phyloP scores from a whole-genome alignment of 2,113 vertebrate genomes.

The Tursiops truncatus region DNA sequence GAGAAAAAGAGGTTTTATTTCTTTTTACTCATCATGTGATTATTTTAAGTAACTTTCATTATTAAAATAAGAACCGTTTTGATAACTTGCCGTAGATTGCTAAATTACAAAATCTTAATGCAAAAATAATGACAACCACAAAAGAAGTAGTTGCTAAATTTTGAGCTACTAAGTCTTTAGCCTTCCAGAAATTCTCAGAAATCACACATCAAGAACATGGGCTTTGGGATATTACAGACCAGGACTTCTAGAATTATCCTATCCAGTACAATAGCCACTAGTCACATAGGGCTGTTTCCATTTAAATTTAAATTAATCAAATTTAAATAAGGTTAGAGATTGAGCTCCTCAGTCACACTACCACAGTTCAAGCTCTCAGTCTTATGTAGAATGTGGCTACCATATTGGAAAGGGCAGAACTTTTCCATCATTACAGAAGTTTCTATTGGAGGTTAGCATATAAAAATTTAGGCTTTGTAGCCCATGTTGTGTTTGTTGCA shows the following conservation, averaged over 20 bases:
- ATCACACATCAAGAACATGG: not conserved
- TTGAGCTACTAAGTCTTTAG: not conserved
- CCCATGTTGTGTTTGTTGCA: not conserved
- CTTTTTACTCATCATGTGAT: not conserved
- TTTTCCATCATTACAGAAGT: not conserved
- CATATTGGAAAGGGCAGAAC: not conserved
- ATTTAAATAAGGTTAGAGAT: not conserved
- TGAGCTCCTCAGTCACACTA: not conserved
- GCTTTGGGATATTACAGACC: not conserved
- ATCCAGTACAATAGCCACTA: not conserved
- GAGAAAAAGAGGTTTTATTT: not conserved
- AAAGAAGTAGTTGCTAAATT: not conserved
- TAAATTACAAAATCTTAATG: not conserved
- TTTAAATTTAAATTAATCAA: not conserved
- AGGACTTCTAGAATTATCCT: not conserved
- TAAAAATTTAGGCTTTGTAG: not conserved
- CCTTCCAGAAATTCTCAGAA: not conserved
- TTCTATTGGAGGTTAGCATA: not conserved
- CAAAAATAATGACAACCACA: not conserved
- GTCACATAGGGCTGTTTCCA: not conserved
- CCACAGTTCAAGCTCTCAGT: not conserved
- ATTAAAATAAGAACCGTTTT: not conserved
- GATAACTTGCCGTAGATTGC: not conserved
- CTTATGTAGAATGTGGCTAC: accelerated
- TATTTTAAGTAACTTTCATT: not conserved